A percentile compares a stretch with the other conserved stretches of the same genome.
These are phyloP conservation scores for Nomada lathburiana DNA, from an alignment of 2,888 invertebrate species.

Conservation along the genomic window DNA sequence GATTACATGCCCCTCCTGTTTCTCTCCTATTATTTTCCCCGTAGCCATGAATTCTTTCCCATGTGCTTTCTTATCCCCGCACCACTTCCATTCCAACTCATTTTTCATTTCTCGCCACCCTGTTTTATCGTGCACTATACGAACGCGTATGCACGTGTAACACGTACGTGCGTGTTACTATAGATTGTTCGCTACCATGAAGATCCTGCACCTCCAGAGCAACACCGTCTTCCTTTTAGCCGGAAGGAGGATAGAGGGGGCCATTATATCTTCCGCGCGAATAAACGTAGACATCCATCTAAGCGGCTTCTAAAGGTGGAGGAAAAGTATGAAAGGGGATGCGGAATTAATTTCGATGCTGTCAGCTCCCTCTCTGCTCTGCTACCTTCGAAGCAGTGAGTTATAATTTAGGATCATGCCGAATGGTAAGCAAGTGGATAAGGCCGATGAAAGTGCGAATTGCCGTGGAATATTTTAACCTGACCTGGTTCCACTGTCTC, in stretches of 20 bases:
- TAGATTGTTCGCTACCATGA: conserved; percentile 47
- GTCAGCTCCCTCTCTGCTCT: conserved; percentile 16
- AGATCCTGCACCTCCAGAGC: conserved; percentile 52
- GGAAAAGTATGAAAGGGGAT: conserved; percentile 45
- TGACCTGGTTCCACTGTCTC: conserved; percentile 48
- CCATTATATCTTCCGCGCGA: conserved; percentile 61
- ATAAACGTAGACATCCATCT: conserved; percentile 57
- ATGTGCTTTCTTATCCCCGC: not conserved
- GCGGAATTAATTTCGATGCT: conserved; percentile 66
- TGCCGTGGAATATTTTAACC: conserved; percentile 51
- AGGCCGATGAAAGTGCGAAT: conserved; percentile 56
- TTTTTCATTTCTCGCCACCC: not conserved
- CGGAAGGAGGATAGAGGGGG: conserved; percentile 17
- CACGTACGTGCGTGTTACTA: not conserved
- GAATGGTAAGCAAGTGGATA: conserved; percentile 44
- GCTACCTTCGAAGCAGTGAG: conserved; percentile 31
- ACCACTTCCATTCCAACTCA: not conserved
- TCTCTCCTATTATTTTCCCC: not conserved
- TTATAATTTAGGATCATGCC: conserved; percentile 56
- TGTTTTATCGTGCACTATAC: not conserved
- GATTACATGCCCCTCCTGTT: not conserved
- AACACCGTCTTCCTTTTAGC: conserved; percentile 19
- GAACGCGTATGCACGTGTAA: not conserved
- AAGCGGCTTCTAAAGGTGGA: conserved; percentile 34
- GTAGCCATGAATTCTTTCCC: too few relatives aligned